Evolutionary conservation across 2,888 invertebrate genomes (phyloP), one percentile per base, ranked within the genome.

Genomic region (Aethes cnicana): DNA sequence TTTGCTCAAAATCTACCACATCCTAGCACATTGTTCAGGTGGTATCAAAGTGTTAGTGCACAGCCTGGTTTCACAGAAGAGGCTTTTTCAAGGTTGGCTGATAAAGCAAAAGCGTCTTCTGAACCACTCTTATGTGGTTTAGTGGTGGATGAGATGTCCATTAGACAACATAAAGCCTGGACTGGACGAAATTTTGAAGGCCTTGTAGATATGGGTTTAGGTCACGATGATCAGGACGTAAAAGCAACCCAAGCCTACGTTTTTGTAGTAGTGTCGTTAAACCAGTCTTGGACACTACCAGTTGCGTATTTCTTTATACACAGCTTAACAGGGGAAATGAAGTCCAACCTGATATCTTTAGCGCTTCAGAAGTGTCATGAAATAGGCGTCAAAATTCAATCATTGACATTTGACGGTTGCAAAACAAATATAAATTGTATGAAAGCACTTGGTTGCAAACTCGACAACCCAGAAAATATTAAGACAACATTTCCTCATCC

Each of bases 91-190:
- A 26, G 26, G 16, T 9, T 41, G 20, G 8, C 18, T 12, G 9
- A 41, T 20, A 41, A 41, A 9, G 17, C 14, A 5, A 25, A 25
- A 16, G 6, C 39, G 3, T n/a, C 17, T 20, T 7, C 25, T 16
- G 28, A 37, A 44, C 33, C 17, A 35, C 9, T 35, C n/a, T 32
- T 52, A 23, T 44, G 44, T 12, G 11, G 26, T 11, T 11, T 52
- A 25, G 23, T 44, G 23, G 43, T 28, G 7, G 52, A 50, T 28
- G 43, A 43, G 16, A 50, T 50, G 43, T 30, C 50, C 12, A 43
- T 50, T 21, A 7, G 41, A 20, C 43, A 50, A 4, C 49, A 50
- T 43, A 52, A 39, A 25, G n/a, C 23, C n/a, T 52, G 30, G 44
- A 23, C 14, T 4, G 44, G 44, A 16, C 2, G n/a, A 18, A 28